These are phyloP conservation scores for Bambusicola thoracicus DNA, from an alignment of 2,113 vertebrate species.

Conservation along the genomic window DNA sequence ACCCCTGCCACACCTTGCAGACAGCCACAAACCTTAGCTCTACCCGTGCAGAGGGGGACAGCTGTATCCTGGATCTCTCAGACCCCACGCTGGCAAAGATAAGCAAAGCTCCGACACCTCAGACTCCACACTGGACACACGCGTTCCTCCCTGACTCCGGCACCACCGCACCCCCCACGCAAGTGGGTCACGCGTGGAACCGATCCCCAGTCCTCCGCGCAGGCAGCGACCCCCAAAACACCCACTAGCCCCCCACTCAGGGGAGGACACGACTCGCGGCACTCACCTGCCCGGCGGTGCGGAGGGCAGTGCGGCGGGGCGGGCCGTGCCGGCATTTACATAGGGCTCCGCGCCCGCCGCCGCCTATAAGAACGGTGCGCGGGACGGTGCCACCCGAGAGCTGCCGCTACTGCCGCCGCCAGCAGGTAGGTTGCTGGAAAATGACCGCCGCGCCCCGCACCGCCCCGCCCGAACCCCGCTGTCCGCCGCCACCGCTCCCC, in stretches of 20 bases:
- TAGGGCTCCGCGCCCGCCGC: not conserved
- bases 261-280: not conserved
- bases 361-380: not conserved
- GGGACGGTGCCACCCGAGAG: not conserved
- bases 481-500: too few relatives aligned
- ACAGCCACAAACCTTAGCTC: fast-evolving
- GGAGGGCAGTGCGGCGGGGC: not conserved
- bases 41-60: fast-evolving
- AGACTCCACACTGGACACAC: too few relatives aligned
- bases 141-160: not conserved
- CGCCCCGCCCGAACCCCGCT: not conserved
- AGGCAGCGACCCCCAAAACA: not conserved
- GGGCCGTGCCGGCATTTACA: not conserved
- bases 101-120: not conserved
- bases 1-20: not conserved
- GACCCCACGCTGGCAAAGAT: not conserved
- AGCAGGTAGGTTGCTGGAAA: not conserved
- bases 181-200: not conserved
- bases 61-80: too few relatives aligned
- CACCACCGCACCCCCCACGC: not conserved
- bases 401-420: not conserved
- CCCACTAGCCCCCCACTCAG: not conserved
- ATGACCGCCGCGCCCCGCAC: not conserved
- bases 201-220: not conserved
- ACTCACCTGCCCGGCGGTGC: not conserved